Evolutionary conservation across 2,797 vertebrate species (phyloP), one percentile per base, ranked within the genome.

Genomic region (Cyclopterus lumpus): DNA sequence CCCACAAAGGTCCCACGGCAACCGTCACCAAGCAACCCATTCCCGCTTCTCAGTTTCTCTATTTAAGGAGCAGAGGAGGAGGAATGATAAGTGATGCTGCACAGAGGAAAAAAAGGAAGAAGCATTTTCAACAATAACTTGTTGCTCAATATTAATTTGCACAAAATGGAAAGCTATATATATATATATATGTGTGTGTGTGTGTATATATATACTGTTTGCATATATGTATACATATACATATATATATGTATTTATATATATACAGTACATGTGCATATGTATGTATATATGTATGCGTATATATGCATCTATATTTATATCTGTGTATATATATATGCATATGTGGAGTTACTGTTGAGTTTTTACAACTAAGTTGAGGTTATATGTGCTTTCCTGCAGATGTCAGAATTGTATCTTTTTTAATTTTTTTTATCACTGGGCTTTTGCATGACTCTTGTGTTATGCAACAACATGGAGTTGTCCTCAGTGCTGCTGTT

Each of bases 1-100:
- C 93, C 94, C 88, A 94, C 93, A 85, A 82, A 85, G 85, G 92
- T 92, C 89, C 89, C 92, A 90, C 91, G 49, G 94, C 93, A 94
- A 95, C 94, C 81, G 81, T 94, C 91, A 92, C 93, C 88, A 92
- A 81, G 93, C 93, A 94, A 93, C 92, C 91, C 91, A 91, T 88
- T 90, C 91, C 90, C 85, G 84, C 81, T 82, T 84, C 86, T 86
- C 73, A 48, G 79, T 73, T 87, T 90, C 85, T 91, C 92, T 93
- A 92, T 94, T 93, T 93, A 89, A 92, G 93, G 90, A 90, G 87
- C 75, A 84, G 88, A 91, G 85, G 88, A 89, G 90, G 89, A 85
- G 87, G 84, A 89, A 89, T 90, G 75, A 85, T 73, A 86, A 90
- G 88, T 75, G 79, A 89, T 84, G 81, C 80, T 75, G 81, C 75